A percentile compares a stretch with the other conserved stretches of the same genome.
Evolutionary conservation across 2,113 vertebrate species (phyloP).

Genomic region (Tretioscincus oriximinensis): DNA sequence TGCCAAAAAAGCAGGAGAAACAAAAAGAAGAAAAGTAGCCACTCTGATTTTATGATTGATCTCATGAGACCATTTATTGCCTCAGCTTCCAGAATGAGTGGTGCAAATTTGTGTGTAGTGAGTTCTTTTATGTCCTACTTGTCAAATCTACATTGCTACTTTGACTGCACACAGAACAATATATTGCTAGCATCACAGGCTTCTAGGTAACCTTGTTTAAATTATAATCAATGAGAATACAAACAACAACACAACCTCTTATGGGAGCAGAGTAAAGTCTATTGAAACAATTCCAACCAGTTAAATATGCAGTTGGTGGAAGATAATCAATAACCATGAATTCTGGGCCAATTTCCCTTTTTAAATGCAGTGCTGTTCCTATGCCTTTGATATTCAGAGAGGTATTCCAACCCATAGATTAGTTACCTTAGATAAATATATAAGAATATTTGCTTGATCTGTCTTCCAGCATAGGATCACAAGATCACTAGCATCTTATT

Average conservation of each 20-base stretch:
- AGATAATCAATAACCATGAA: background rate
- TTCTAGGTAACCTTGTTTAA: background rate
- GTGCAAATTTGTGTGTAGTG: background rate
- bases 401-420: no score
- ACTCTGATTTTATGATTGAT: background rate
- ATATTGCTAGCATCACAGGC: background rate
- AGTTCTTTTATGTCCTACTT: background rate
- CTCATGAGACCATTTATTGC: background rate
- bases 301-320: background rate
- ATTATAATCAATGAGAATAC: background rate
- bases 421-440: no score
- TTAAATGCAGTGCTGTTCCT: no score
- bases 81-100: background rate
- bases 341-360: background rate
- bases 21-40: slow-evolving; percentile 27
- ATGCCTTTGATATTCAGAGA: no score
- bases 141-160: background rate
- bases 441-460: no score
- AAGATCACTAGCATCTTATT: no score
- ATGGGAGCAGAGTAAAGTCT: background rate
- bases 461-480: no score
- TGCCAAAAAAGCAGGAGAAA: slow-evolving; percentile 12
- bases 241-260: background rate
- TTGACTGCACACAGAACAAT: background rate
- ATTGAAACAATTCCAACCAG: background rate